Percentiles rank a stretch among this genome's conserved stretches.
Evolutionary conservation across 1,140 invertebrate species (phyloP).

Genomic region (Drosophila pallidifrons): DNA sequence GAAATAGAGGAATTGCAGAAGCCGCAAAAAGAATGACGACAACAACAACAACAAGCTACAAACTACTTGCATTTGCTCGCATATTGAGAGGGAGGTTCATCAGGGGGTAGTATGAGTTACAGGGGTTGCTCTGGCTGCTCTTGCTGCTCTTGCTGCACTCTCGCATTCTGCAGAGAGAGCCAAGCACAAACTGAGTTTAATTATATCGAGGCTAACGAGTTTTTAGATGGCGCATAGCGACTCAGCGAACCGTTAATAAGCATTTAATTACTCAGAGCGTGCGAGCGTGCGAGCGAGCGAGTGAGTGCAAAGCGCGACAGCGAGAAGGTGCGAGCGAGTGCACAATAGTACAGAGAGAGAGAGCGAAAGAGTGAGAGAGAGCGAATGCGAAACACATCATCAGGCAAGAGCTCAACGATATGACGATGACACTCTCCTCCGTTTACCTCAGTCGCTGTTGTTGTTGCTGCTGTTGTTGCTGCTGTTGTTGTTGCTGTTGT

Average conservation of each 20-base stretch:
- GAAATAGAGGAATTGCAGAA: constrained; percentile 29
- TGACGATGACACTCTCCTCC: constrained; percentile 44
- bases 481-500: background rate
- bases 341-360: background rate
- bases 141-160: constrained; percentile 33
- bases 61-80: constrained; percentile 1
- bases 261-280: constrained; percentile 77
- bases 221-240: constrained; percentile 55
- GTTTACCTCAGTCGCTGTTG: background rate
- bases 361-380: constrained; percentile 10
- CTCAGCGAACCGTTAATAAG: constrained; percentile 82
- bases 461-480: too few species aligned
- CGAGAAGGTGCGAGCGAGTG: constrained; percentile 1
- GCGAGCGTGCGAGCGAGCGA: constrained; percentile 33
- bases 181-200: constrained; percentile 67
- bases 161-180: constrained; percentile 9
- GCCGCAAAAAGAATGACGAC: constrained; percentile 45
- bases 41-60: background rate
- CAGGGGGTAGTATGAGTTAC: constrained; percentile 30
- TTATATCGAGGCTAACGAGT: constrained; percentile 78
- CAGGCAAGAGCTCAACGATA: constrained; percentile 27
- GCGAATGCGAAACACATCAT: background rate
- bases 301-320: constrained; percentile 12
- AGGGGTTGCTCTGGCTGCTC: constrained; percentile 29
- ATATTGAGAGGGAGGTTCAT: background rate